Conservation (phyloP, 2,797 vertebrate genomes). For the Pogoniulus pusillus region DNA sequence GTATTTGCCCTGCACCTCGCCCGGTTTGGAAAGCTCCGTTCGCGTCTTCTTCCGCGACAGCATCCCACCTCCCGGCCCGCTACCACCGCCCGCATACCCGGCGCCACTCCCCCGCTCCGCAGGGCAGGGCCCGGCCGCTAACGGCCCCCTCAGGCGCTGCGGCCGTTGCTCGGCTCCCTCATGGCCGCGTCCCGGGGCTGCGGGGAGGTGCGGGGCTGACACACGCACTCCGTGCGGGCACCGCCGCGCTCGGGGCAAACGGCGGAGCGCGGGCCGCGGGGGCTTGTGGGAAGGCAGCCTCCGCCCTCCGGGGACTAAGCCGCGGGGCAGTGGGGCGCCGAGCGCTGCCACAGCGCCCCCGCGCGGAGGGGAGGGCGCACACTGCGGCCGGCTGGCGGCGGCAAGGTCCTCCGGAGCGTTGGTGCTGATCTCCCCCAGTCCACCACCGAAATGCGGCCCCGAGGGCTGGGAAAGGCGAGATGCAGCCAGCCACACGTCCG, state of each 20-base stretch:
- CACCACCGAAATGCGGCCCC: not conserved
- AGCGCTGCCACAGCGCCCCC: not conserved
- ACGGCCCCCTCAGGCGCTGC: slow-evolving; percentile 13
- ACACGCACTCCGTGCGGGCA: too few relatives aligned
- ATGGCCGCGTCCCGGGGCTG: not conserved
- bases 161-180: not conserved
- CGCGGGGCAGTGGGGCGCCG: not conserved
- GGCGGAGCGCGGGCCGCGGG: not conserved
- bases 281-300: not conserved
- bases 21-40: slow-evolving; percentile 93
- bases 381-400: too few relatives aligned
- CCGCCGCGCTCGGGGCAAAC: not conserved
- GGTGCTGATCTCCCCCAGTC: too few relatives aligned
- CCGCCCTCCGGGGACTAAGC: not conserved
- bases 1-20: slow-evolving; percentile 97
- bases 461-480: too few relatives aligned
- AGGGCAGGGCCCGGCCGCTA: not conserved
- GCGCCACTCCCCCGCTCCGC: not conserved
- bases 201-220: not conserved
- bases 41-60: slow-evolving; percentile 93
- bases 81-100: slow-evolving; percentile 21
- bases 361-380: not conserved
- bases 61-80: slow-evolving; percentile 24
- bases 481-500: too few relatives aligned
- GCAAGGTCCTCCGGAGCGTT: not conserved